phyloP scores from a whole-genome alignment of 2,888 invertebrate species.

The Macrophya annulata region DNA sequence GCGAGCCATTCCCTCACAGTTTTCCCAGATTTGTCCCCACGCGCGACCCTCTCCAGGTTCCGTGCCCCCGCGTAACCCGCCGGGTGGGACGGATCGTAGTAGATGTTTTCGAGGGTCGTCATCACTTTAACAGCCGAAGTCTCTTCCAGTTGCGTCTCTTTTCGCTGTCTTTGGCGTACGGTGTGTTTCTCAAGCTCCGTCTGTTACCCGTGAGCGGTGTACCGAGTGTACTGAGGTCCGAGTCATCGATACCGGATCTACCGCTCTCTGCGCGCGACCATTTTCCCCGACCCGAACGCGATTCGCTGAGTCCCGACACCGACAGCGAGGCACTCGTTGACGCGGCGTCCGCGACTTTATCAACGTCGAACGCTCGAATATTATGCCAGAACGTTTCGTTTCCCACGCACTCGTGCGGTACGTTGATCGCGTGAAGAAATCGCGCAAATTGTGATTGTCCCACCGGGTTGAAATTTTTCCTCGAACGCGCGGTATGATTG shows the following conservation, averaged over 20 bases:
- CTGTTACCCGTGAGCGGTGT: not conserved
- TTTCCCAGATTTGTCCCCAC: not conserved
- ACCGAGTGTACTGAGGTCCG: not conserved
- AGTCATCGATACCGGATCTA: not conserved
- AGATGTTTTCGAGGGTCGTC: not conserved
- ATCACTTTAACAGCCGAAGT: not conserved
- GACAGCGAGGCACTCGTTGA: not conserved
- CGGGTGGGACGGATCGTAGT: conserved; percentile 58
- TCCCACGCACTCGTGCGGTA: not conserved
- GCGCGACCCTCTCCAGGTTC: conserved; percentile 3
- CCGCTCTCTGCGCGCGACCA: not conserved
- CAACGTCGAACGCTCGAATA: not conserved
- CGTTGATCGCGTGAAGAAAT: conserved; percentile 47
- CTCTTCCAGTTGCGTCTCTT: not conserved
- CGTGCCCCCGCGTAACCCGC: conserved; percentile 56
- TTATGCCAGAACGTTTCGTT: not conserved
- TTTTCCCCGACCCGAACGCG: not conserved
- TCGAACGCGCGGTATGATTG: conserved; percentile 57
- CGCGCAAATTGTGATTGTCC: conserved; percentile 38
- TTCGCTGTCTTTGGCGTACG: not conserved
- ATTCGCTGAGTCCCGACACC: not conserved
- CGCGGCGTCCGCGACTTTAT: not conserved
- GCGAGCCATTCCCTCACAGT: conserved; percentile 55
- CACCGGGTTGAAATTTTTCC: conserved; percentile 38
- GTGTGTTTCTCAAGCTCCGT: not conserved